Evolutionary conservation across 1,140 invertebrate species (phyloP).

Genomic region (Aporrectodea caliginosa): DNA sequence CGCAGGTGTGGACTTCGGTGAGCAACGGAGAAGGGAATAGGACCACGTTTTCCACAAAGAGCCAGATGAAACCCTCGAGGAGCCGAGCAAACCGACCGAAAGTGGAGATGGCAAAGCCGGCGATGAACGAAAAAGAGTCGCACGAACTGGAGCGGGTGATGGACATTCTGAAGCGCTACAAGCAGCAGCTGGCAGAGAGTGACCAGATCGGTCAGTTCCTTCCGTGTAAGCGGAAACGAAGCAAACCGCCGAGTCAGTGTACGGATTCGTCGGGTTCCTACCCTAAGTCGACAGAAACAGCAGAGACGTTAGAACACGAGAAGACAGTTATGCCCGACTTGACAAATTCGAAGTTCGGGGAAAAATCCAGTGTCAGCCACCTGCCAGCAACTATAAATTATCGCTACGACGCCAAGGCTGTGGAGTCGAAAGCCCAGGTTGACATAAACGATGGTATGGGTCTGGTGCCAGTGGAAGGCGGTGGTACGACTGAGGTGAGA

Average conservation of each 20-base stretch:
- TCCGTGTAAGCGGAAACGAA: constrained; percentile 21
- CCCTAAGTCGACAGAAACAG: not conserved
- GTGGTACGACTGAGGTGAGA: too few relatives aligned
- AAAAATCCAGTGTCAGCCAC: not conserved
- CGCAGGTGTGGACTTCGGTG: not conserved
- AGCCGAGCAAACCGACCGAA: not conserved
- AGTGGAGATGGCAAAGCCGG: not conserved
- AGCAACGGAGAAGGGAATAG: not conserved
- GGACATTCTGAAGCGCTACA: constrained; percentile 24
- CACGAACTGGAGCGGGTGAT: constrained; percentile 21
- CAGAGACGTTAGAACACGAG: not conserved
- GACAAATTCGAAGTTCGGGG: not conserved
- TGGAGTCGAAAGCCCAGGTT: not conserved
- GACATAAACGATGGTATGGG: not conserved
- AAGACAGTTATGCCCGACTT: not conserved
- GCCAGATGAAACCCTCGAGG: not conserved
- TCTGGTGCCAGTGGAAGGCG: not conserved
- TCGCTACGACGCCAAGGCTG: not conserved
- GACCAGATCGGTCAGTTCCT: constrained; percentile 22
- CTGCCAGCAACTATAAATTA: too few relatives aligned
- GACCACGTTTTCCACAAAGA: not conserved
- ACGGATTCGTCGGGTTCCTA: not conserved
- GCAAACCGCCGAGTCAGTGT: constrained; percentile 16
- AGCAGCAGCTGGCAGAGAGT: constrained; percentile 15
- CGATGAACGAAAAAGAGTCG: constrained; percentile 18